A percentile compares a stretch with the other conserved stretches of the same genome.
phyloP scores from a whole-genome alignment of 1,140 invertebrate species.

The Aphis craccivora region DNA sequence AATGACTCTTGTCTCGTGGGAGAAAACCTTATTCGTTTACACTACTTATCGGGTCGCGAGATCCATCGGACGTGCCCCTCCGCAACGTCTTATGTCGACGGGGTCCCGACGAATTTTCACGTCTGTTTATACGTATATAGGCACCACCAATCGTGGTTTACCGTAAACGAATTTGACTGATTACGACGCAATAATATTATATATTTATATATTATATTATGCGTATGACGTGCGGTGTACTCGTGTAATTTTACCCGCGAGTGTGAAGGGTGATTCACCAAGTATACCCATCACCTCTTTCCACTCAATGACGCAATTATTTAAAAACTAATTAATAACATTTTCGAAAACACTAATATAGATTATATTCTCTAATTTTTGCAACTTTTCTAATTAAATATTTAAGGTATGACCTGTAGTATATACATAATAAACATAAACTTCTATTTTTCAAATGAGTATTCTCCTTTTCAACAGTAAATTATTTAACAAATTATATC shows the following conservation, averaged over 20 bases:
- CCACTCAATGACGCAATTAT: too few relatives aligned
- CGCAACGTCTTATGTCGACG: neutral
- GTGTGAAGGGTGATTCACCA: too few relatives aligned
- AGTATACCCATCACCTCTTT: too few relatives aligned
- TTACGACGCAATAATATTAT: neutral
- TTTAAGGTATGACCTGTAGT: too few relatives aligned
- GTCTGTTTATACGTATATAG: neutral
- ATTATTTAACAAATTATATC: too few relatives aligned
- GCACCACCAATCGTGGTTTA: neutral
- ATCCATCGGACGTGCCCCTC: neutral
- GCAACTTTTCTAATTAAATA: too few relatives aligned
- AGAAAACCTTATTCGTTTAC: neutral
- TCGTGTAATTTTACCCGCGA: neutral
- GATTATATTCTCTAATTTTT: too few relatives aligned
- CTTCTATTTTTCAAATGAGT: too few relatives aligned
- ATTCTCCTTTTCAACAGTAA: too few relatives aligned
- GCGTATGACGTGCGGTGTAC: neutral
- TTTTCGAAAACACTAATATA: too few relatives aligned
- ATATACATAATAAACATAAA: too few relatives aligned
- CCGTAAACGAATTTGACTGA: neutral
- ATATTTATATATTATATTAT: neutral
- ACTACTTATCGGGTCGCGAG: neutral
- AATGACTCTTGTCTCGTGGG: slow-evolving; percentile 31
- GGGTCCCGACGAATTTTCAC: neutral
- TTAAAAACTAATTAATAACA: too few relatives aligned